phyloP scores from a whole-genome alignment of 1,140 invertebrate species.

The Drosophila simulans region DNA sequence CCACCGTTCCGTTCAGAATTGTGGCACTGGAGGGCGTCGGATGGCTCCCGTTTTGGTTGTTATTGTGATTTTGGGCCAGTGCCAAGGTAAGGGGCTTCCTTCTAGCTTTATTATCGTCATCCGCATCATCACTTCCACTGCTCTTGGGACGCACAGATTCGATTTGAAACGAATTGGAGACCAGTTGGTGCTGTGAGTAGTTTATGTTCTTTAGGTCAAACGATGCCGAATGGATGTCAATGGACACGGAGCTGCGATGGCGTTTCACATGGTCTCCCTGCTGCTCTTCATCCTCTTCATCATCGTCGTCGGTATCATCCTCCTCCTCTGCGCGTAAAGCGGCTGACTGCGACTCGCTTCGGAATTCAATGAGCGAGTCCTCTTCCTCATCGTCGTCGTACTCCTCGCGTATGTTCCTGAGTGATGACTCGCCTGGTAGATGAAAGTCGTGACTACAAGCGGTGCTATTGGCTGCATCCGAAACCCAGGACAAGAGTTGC shows the following conservation, averaged over 20 bases:
- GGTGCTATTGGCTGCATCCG: slow-evolving; percentile 68
- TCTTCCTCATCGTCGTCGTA: slow-evolving; percentile 71
- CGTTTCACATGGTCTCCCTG: background rate
- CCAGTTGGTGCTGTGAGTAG: slow-evolving; percentile 69
- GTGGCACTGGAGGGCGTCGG: slow-evolving; percentile 37
- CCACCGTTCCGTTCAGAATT: slow-evolving; percentile 33
- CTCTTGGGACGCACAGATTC: slow-evolving; percentile 77
- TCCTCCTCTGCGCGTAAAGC: slow-evolving; percentile 46
- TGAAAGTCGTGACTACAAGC: slow-evolving; percentile 53
- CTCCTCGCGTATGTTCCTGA: slow-evolving; percentile 37
- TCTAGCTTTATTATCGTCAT: slow-evolving; percentile 19
- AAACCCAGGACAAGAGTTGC: slow-evolving; percentile 74
- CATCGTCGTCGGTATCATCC: slow-evolving; percentile 24
- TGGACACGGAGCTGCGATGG: slow-evolving; percentile 64
- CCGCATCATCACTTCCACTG: slow-evolving; percentile 34
- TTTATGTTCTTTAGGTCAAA: slow-evolving; percentile 77
- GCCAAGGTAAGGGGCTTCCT: slow-evolving; percentile 60
- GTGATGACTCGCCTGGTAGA: slow-evolving; percentile 29
- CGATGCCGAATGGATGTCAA: slow-evolving; percentile 76
- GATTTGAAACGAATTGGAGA: slow-evolving; percentile 83
- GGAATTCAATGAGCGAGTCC: slow-evolving; percentile 77
- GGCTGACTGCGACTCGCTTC: slow-evolving; percentile 76
- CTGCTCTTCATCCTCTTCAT: slow-evolving; percentile 12
- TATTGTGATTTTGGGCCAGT: slow-evolving; percentile 45
- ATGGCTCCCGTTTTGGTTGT: slow-evolving; percentile 26